These are phyloP conservation scores for Pycnonotus jocosus DNA, from an alignment of 2,113 vertebrate species.

Conservation along the genomic window DNA sequence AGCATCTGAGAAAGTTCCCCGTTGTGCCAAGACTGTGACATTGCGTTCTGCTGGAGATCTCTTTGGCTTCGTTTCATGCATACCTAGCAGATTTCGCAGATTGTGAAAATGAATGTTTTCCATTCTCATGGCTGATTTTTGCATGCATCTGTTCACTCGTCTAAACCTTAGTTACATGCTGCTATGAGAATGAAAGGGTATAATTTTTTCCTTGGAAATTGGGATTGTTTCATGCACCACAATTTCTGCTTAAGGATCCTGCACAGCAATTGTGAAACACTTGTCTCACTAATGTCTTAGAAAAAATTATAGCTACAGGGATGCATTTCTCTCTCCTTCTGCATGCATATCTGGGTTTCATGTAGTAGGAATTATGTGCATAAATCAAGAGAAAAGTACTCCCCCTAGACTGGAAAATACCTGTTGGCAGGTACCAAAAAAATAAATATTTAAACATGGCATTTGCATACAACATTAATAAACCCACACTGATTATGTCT, in stretches of 20 bases:
- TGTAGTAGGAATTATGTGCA: background rate
- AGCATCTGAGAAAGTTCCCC: conserved; percentile 34
- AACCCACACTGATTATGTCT: conserved; percentile 7
- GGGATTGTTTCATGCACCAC: conserved; percentile 46
- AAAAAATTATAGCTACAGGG: background rate
- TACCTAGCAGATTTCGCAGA: conserved; percentile 74
- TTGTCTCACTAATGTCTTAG: conserved; percentile 55
- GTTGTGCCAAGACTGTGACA: conserved; percentile 63
- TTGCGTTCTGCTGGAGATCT: conserved; percentile 67
- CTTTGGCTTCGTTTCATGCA: conserved; percentile 67
- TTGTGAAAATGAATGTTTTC: conserved; percentile 75
- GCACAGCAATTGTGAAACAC: conserved; percentile 46
- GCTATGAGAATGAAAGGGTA: conserved; percentile 70
- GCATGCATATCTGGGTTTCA: background rate
- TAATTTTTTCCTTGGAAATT: conserved; percentile 69
- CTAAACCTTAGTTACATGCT: conserved; percentile 74
- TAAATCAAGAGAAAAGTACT: conserved; percentile 13
- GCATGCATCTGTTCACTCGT: conserved; percentile 72
- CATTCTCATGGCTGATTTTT: conserved; percentile 67
- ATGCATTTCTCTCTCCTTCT: conserved; percentile 32
- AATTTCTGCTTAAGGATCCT: conserved; percentile 64
- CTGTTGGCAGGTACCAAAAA: conserved; percentile 47
- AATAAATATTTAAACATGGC: conserved; percentile 35
- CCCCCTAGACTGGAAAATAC: conserved; percentile 50
- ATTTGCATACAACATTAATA: conserved; percentile 44